Conservation (phyloP, 2,797 vertebrate genomes). For the Rhinichthys osculus region DNA sequence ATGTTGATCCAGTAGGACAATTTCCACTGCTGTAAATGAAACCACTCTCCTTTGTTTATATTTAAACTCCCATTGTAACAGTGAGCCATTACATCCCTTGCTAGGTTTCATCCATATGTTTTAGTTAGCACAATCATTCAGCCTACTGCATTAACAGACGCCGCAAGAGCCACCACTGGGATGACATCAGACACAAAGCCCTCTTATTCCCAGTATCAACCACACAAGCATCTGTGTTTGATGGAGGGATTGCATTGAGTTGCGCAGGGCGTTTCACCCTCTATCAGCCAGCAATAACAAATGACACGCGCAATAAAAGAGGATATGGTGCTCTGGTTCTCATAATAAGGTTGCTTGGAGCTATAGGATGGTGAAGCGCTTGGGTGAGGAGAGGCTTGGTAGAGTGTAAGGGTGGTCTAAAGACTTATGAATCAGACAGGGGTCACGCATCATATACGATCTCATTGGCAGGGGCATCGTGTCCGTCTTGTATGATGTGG, state of each 20-base stretch:
- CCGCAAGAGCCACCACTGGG: constrained; percentile 28
- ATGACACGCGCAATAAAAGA: constrained; percentile 26
- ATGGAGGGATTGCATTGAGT: constrained; percentile 9
- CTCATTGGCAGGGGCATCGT: constrained; percentile 36
- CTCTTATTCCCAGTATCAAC: constrained; percentile 44
- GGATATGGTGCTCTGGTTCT: constrained; percentile 25
- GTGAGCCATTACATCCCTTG: constrained; percentile 4
- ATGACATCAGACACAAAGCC: constrained; percentile 39
- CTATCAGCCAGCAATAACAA: constrained; percentile 32
- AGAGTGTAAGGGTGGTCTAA: constrained; percentile 13
- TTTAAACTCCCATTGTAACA: not conserved
- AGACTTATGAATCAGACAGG: constrained; percentile 30
- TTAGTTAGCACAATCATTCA: constrained; percentile 11
- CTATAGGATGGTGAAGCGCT: constrained; percentile 14
- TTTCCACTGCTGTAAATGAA: not conserved
- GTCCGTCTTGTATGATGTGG: constrained; percentile 53
- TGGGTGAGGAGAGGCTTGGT: constrained; percentile 17
- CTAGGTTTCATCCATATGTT: constrained; percentile 33
- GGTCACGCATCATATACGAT: constrained; percentile 46
- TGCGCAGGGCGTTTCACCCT: constrained; percentile 15
- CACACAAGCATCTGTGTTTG: constrained; percentile 30
- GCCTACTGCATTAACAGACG: constrained; percentile 33
- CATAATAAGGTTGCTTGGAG: constrained; percentile 37
- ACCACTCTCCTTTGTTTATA: not conserved
- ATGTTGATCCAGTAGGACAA: not conserved